Conservation (phyloP, 2,888 invertebrate genomes). For the Iselma pallidipennis region DNA sequence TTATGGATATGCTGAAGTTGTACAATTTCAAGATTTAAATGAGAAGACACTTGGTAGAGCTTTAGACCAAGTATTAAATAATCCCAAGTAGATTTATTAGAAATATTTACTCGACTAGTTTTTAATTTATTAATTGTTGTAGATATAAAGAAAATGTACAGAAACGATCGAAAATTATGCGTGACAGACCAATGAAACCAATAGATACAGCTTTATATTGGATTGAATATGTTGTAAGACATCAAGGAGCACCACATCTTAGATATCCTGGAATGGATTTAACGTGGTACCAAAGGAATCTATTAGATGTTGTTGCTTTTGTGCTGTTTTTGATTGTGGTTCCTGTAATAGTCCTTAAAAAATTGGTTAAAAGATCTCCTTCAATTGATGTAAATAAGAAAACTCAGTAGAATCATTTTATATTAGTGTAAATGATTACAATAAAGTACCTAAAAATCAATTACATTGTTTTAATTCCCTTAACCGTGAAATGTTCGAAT, state of each 20-base stretch:
- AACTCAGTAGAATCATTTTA: background rate
- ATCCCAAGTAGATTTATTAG: no score
- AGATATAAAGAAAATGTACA: constrained; percentile 22
- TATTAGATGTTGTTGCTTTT: constrained; percentile 11
- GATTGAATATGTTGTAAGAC: constrained; percentile 20
- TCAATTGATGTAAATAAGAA: background rate
- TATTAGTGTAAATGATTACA: background rate
- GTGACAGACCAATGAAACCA: constrained; percentile 10
- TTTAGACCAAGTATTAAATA: background rate
- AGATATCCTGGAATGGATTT: constrained; percentile 14
- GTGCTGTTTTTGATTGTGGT: background rate
- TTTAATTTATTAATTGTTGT: no score
- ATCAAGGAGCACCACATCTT: constrained; percentile 17
- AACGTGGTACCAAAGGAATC: constrained; percentile 16
- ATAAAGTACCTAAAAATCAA: no score
- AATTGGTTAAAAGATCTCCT: background rate
- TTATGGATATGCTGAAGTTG: background rate
- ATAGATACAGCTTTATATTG: constrained; percentile 14
- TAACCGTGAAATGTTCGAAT: no score
- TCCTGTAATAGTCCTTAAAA: background rate
- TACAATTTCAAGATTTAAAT: background rate
- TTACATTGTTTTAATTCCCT: no score
- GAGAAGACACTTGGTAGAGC: background rate
- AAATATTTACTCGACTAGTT: no score
- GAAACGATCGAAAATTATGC: constrained; percentile 12